Conservation (phyloP, 2,888 invertebrate species). For the Kuschelorhynchus macadamiae region DNA sequence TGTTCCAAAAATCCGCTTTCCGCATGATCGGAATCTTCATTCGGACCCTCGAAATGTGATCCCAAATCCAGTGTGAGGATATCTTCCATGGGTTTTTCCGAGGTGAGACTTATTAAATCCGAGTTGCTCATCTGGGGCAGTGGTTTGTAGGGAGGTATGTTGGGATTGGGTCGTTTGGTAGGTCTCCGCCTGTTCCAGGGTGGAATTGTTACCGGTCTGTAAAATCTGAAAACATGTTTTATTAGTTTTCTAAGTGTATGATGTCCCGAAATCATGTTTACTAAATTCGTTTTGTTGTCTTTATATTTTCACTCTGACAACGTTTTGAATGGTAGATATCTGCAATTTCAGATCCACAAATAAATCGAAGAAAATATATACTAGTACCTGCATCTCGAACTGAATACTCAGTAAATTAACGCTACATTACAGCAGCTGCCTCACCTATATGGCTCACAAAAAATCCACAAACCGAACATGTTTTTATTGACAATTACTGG, state of each 20-base stretch:
- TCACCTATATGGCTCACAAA: too few relatives aligned
- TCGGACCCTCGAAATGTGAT: constrained; percentile 57
- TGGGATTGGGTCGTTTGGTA: constrained; percentile 71
- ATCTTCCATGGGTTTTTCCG: constrained; percentile 65
- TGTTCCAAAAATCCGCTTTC: constrained; percentile 55
- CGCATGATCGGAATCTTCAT: constrained; percentile 12
- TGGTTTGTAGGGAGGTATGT: constrained; percentile 77
- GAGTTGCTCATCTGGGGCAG: constrained; percentile 70
- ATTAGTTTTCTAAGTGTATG: too few relatives aligned
- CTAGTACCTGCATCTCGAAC: too few relatives aligned
- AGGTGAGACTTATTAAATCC: constrained; percentile 63
- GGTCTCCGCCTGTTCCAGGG: constrained; percentile 73
- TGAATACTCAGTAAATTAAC: too few relatives aligned
- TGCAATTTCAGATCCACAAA: too few relatives aligned
- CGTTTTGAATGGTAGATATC: too few relatives aligned
- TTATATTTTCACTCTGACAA: too few relatives aligned
- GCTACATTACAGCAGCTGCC: too few relatives aligned
- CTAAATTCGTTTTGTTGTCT: too few relatives aligned
- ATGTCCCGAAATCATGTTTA: background rate
- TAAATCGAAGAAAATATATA: too few relatives aligned
- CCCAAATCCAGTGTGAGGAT: constrained; percentile 65
- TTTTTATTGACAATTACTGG: too few relatives aligned
- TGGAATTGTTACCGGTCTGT: constrained; percentile 70
- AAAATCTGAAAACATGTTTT: constrained; percentile 50
- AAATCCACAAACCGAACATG: too few relatives aligned